These are phyloP conservation scores for Acanthisitta chloris DNA, from an alignment of 2,113 vertebrate genomes.

Conservation along the genomic window DNA sequence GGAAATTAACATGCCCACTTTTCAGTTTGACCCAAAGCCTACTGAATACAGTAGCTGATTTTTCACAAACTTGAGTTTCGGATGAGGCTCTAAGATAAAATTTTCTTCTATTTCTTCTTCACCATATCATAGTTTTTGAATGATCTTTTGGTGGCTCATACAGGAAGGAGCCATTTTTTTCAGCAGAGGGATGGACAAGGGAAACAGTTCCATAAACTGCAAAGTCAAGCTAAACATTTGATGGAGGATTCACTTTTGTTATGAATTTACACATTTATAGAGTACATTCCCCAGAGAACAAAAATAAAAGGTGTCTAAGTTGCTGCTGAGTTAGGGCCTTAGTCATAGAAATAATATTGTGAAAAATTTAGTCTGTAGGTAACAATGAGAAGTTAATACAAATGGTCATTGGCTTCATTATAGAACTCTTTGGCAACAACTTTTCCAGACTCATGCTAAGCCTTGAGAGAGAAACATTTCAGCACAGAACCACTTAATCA, in stretches of 20 bases:
- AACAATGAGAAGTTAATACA: slow-evolving; percentile 61
- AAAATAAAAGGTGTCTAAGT: slow-evolving; percentile 27
- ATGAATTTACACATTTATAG: not conserved
- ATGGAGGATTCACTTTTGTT: not conserved
- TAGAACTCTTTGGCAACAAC: slow-evolving; percentile 51
- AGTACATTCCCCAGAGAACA: not conserved
- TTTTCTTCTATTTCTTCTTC: not conserved
- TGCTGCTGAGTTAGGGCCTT: not conserved
- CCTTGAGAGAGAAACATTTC: slow-evolving; percentile 30
- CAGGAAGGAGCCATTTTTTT: not conserved
- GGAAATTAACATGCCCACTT: not conserved
- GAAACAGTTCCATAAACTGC: not conserved
- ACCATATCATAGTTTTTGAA: not conserved
- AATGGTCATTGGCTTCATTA: slow-evolving; percentile 60
- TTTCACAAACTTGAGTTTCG: not conserved
- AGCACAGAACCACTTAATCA: slow-evolving; percentile 71
- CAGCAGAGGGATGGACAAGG: not conserved
- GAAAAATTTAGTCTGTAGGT: slow-evolving; percentile 43
- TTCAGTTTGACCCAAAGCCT: not conserved
- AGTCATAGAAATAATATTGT: slow-evolving; percentile 40
- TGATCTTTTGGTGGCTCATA: not conserved
- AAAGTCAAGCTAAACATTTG: not conserved
- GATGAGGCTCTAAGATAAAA: not conserved
- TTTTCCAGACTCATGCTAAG: slow-evolving; percentile 69
- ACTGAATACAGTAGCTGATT: not conserved